Evolutionary conservation across 2,797 vertebrate species (phyloP).

Genomic region (Pristis pectinata): DNA sequence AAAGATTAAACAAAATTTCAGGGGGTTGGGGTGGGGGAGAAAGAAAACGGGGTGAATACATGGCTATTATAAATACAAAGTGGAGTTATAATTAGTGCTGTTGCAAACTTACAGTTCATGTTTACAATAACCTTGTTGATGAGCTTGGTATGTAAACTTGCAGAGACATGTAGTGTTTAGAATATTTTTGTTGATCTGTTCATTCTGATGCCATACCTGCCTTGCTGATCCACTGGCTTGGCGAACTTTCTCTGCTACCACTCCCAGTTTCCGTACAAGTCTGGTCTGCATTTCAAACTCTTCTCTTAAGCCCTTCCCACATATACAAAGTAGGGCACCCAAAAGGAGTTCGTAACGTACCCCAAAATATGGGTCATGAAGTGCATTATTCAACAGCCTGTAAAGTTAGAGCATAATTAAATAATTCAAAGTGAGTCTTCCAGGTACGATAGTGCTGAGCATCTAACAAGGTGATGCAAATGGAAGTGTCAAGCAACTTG

Average conservation of each 20-base stretch:
- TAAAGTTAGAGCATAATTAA: slow-evolving; percentile 37
- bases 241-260: slow-evolving; percentile 86
- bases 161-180: background rate
- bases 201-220: slow-evolving; percentile 65
- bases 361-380: slow-evolving; percentile 79
- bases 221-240: slow-evolving; percentile 78
- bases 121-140: background rate
- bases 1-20: background rate
- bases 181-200: background rate
- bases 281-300: slow-evolving; percentile 84
- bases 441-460: background rate
- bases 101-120: background rate
- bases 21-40: no score
- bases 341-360: slow-evolving; percentile 78
- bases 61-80: background rate
- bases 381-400: slow-evolving; percentile 88
- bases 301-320: slow-evolving; percentile 73
- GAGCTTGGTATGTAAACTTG: background rate
- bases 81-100: background rate
- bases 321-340: slow-evolving; percentile 81
- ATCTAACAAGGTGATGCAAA: background rate
- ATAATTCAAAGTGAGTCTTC: no score
- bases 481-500: background rate
- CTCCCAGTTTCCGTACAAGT: slow-evolving; percentile 79
- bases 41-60: background rate